A percentile compares a stretch with the other conserved stretches of the same genome.
phyloP scores from a whole-genome alignment of 2,888 invertebrate species.

The Ennomos fuscantarius region DNA sequence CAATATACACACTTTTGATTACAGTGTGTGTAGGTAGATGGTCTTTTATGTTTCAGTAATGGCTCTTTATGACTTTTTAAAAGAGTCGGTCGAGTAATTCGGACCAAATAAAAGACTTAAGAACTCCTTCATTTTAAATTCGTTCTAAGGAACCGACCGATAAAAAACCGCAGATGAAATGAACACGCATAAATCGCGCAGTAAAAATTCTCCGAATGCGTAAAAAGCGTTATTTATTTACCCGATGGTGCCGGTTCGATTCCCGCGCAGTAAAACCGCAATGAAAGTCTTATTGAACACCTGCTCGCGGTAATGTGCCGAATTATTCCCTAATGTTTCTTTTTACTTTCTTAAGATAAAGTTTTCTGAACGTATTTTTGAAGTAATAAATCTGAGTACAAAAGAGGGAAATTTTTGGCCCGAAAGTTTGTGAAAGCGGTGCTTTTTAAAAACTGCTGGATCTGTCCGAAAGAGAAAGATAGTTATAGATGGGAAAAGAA shows the following conservation, averaged over 20 bases:
- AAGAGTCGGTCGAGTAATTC: too few relatives aligned
- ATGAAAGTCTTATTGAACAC: conserved; percentile 51
- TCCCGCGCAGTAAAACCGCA: conserved; percentile 46
- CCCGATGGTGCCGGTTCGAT: conserved; percentile 45
- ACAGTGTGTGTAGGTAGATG: too few relatives aligned
- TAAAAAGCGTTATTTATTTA: conserved; percentile 45
- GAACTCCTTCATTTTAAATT: too few relatives aligned
- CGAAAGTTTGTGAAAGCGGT: too few relatives aligned
- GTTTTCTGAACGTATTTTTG: conserved; percentile 7
- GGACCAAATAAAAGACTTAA: too few relatives aligned
- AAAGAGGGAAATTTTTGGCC: neutral
- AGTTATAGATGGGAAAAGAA: too few relatives aligned
- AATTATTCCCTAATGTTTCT: conserved; percentile 18
- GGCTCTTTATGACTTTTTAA: too few relatives aligned
- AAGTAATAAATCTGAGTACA: conserved; percentile 11
- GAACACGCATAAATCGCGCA: conserved; percentile 9
- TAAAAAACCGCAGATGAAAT: neutral
- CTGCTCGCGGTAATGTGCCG: conserved; percentile 35
- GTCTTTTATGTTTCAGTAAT: too few relatives aligned
- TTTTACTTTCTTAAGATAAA: conserved; percentile 16
- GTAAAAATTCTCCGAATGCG: conserved; percentile 15
- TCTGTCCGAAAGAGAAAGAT: too few relatives aligned
- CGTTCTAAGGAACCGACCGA: too few relatives aligned
- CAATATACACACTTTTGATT: too few relatives aligned
- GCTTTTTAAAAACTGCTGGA: too few relatives aligned